phyloP scores from a whole-genome alignment of 2,113 vertebrate genomes.

The Cryptomyrus ogoouensis region DNA sequence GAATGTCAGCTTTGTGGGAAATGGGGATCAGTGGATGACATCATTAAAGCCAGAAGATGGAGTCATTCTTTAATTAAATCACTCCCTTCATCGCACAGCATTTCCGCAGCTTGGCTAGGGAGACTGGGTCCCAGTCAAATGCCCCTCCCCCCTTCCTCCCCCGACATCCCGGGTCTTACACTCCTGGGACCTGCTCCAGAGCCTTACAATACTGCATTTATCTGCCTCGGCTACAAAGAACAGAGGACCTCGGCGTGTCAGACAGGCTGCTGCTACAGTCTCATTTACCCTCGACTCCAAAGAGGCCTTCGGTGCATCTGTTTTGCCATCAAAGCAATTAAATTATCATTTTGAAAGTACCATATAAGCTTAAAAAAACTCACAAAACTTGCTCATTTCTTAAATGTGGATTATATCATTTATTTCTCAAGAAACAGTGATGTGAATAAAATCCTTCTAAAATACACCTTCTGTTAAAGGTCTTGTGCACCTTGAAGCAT shows the following conservation, averaged over 20 bases:
- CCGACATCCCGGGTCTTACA: not conserved
- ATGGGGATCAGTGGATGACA: not conserved
- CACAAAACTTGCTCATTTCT: not conserved
- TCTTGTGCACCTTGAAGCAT: not conserved
- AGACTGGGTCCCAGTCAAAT: not conserved
- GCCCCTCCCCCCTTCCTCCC: not conserved
- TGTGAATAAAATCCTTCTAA: not conserved
- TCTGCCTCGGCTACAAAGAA: not conserved
- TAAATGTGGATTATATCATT: not conserved
- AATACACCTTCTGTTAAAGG: not conserved
- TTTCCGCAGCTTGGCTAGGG: constrained; percentile 9
- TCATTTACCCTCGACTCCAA: not conserved
- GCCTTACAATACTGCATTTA: not conserved
- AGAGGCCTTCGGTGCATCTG: not conserved
- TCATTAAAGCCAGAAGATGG: constrained; percentile 14
- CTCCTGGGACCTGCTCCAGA: not conserved
- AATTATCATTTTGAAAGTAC: not conserved
- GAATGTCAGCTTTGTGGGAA: not conserved
- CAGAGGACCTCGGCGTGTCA: not conserved
- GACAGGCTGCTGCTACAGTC: not conserved
- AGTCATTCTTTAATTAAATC: constrained; percentile 3
- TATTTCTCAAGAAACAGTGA: not conserved
- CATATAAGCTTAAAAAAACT: not conserved
- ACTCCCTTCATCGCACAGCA: constrained; percentile 3
- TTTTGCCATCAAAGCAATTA: not conserved